Base-by-base conservation (phyloP, 2,797 vertebrate species). In the Anguilla marmorata region DNA sequence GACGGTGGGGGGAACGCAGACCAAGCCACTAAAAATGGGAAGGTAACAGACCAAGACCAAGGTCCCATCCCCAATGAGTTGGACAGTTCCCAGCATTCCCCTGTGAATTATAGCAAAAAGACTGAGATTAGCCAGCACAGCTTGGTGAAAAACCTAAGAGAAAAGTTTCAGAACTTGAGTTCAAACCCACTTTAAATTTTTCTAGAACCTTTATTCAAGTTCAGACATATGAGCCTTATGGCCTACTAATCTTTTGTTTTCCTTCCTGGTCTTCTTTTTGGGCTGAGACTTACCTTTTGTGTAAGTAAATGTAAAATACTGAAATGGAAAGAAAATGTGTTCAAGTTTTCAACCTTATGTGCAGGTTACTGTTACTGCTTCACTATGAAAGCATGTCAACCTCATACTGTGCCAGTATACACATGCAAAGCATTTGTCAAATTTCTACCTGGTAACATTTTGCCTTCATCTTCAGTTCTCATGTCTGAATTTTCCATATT, bases 131-230 rank as follows among this genome's bases (percentile, higher is more conserved):
- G 87, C 83, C 95, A 96, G 11, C 96, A 93, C 0, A 95, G 96
- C 88, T 92, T 97, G 1, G 98, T 99, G 89, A 97, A 95, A 93
- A 97, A 97, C 94, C 96, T 99, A 88, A 95, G 97, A 87, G 97
- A 97, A 85, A 98, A 97, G 90, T 99, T 99, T 90, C 98, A 98
- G 95, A 98, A 95, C 90, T 95, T 97, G 21, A 96, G 97, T 33
- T 93, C 96, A 0, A 87, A 91, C 66, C 95, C 94, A 50, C 79
- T 82, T 96, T 94, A 95, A 87, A 3, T 5, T 30, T 84, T 84
- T 84, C 21, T 33, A 45, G 21, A 63, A 56, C 50, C 12, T 37
- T 82, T 76, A 84, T 89, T 86, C 56, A 83, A 72, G 21, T 74
- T 16, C 37, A 74, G n/a, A 37, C 14, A 27, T 88, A 41, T 16